A percentile compares a stretch with the other conserved stretches of the same genome.
These are phyloP conservation scores for Actinia equina DNA, from an alignment of 64 coral and sea anemone species.

Conservation along the genomic window DNA sequence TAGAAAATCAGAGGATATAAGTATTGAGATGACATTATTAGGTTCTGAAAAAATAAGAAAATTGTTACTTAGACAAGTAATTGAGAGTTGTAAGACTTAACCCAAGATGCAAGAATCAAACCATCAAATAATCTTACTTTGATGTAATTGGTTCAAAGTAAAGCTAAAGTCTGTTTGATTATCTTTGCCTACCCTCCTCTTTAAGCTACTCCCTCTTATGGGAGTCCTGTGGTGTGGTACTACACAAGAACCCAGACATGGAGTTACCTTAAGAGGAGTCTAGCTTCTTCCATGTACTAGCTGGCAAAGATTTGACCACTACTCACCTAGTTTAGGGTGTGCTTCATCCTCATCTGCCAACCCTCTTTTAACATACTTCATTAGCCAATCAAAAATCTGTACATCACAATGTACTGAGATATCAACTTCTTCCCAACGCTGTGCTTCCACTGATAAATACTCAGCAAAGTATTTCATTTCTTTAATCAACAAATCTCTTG, in stretches of 20 bases:
- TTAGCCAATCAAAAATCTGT: conserved; percentile 99
- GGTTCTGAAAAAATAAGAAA: conserved; percentile 62
- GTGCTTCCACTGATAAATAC: conserved; percentile 89
- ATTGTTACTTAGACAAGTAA: neutral
- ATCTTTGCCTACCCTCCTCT: too few species aligned
- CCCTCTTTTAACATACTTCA: conserved; percentile 92
- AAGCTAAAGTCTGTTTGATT: too few species aligned
- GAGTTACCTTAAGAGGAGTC: too few species aligned
- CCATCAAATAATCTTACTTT: too few species aligned
- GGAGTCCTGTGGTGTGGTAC: too few species aligned
- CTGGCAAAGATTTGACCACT: neutral
- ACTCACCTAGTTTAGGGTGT: conserved; percentile 72
- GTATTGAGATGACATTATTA: conserved; percentile 96
- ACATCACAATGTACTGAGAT: conserved; percentile 99
- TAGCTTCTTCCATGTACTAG: too few species aligned
- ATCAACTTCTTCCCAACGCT: conserved; percentile 95
- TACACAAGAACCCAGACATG: too few species aligned
- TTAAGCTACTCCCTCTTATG: too few species aligned
- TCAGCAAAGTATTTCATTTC: conserved; percentile 99
- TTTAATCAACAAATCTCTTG: conserved; percentile 80
- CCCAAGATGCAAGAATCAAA: neutral
- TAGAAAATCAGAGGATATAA: conserved; percentile 99
- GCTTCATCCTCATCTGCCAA: conserved; percentile 58
- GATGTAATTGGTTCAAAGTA: too few species aligned
- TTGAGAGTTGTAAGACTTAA: neutral